phyloP scores from a whole-genome alignment of 1,140 invertebrate species.

The Drosophila repletoides region DNA sequence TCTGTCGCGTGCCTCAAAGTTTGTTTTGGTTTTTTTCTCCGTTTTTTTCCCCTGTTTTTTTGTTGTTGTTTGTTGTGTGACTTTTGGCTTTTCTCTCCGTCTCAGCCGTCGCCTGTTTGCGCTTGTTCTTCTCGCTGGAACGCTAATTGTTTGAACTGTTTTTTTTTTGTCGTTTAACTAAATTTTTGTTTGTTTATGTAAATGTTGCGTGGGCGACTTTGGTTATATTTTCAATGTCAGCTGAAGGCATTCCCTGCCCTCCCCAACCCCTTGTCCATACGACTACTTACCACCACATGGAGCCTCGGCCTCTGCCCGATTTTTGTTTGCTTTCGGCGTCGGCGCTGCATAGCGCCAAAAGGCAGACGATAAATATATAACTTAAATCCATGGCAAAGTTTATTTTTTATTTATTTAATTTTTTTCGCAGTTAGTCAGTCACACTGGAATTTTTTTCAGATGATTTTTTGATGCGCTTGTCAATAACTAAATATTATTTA shows the following conservation, averaged over 20 bases:
- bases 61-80: slow-evolving; percentile 10
- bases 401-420: slow-evolving; percentile 25
- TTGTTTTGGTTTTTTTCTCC: slow-evolving; percentile 11
- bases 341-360: slow-evolving; percentile 68
- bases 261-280: neutral
- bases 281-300: slow-evolving; percentile 82
- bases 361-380: slow-evolving; percentile 64
- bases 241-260: neutral
- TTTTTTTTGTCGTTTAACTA: too few relatives aligned
- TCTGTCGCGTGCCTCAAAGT: slow-evolving; percentile 56
- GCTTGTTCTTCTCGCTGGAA: slow-evolving; percentile 39
- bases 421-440: slow-evolving; percentile 21
- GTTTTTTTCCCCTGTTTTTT: slow-evolving; percentile 2
- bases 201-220: slow-evolving; percentile 46
- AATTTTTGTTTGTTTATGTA: slow-evolving; percentile 50
- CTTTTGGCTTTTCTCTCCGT: slow-evolving; percentile 5
- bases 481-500: slow-evolving; percentile 27
- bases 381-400: slow-evolving; percentile 75
- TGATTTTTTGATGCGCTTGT: slow-evolving; percentile 13
- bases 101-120: slow-evolving; percentile 44
- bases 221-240: slow-evolving; percentile 27
- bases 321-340: slow-evolving; percentile 79
- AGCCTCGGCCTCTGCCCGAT: slow-evolving; percentile 77
- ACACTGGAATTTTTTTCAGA: slow-evolving; percentile 33
- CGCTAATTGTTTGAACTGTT: slow-evolving; percentile 59